A percentile compares a stretch with the other conserved stretches of the same genome.
Conservation (phyloP, 2,888 invertebrate genomes). For the Andrena marginata region DNA sequence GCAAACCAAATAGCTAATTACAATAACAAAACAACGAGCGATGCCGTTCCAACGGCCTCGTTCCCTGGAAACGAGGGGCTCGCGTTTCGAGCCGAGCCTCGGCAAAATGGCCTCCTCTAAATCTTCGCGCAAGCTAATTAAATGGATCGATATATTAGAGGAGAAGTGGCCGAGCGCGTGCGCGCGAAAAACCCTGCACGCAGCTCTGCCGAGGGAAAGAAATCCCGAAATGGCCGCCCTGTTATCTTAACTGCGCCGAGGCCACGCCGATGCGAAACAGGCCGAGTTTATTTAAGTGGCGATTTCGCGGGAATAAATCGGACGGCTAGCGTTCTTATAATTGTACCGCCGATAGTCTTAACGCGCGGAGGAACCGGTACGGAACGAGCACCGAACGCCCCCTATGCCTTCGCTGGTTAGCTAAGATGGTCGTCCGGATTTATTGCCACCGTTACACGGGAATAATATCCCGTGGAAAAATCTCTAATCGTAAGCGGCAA, state of each 20-base stretch:
- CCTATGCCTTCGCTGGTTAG: slow-evolving; percentile 15
- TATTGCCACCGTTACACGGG: slow-evolving; percentile 47
- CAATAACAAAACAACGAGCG: background rate
- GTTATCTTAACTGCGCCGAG: slow-evolving; percentile 35
- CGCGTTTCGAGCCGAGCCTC: background rate
- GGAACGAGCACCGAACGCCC: slow-evolving; percentile 28
- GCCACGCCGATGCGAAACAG: slow-evolving; percentile 3
- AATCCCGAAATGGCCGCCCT: slow-evolving; percentile 42
- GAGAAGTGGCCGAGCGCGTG: slow-evolving; percentile 5
- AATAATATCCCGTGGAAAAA: slow-evolving; percentile 46
- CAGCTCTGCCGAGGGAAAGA: background rate
- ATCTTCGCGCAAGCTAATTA: slow-evolving; percentile 43
- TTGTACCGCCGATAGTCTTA: slow-evolving; percentile 50
- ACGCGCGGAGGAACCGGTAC: slow-evolving; percentile 48
- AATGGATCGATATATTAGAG: slow-evolving; percentile 50
- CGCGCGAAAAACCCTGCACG: slow-evolving; percentile 9
- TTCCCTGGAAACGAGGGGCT: background rate
- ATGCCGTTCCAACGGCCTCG: background rate
- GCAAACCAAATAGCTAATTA: background rate
- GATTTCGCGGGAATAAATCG: slow-evolving; percentile 38
- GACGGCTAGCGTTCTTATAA: slow-evolving; percentile 32
- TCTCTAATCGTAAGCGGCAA: slow-evolving; percentile 27
- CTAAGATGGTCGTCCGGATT: slow-evolving; percentile 25
- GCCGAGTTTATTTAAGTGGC: slow-evolving; percentile 32
- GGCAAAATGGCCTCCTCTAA: slow-evolving; percentile 24